A percentile compares a stretch with the other conserved stretches of the same genome.
Conservation (phyloP, 2,113 vertebrate species). For the Corapipo altera region DNA sequence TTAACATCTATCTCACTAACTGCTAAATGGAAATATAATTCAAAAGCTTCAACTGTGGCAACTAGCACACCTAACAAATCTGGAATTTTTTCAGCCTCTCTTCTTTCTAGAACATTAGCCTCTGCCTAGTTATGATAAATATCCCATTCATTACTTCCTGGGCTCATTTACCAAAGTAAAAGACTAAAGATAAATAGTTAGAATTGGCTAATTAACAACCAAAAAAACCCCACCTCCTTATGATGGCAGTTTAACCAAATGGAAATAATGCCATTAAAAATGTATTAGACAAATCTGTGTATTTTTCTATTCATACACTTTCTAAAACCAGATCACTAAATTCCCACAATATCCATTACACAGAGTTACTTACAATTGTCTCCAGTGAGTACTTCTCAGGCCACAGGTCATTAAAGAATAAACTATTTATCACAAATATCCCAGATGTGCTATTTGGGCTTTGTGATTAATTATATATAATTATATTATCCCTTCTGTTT, state of each 20-base stretch:
- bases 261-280: background rate
- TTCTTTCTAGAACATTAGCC: background rate
- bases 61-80: background rate
- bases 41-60: background rate
- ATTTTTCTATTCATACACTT: background rate
- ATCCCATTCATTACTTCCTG: background rate
- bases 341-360: background rate
- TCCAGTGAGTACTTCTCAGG: background rate
- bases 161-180: background rate
- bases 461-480: constrained; percentile 31
- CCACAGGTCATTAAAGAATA: constrained; percentile 24
- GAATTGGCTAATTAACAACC: background rate
- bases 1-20: background rate
- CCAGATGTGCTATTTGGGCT: background rate
- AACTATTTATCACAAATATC: constrained; percentile 9
- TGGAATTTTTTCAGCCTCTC: background rate
- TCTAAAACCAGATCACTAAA: background rate
- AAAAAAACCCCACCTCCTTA: background rate
- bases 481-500: background rate
- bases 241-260: background rate
- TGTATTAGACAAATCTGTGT: background rate
- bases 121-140: background rate
- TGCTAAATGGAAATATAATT: background rate
- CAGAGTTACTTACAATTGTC: background rate
- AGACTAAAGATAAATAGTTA: background rate